Evolutionary conservation across 92 coral and sea anemone genomes (phyloP).

Genomic region (Plumapathes pennacea): DNA sequence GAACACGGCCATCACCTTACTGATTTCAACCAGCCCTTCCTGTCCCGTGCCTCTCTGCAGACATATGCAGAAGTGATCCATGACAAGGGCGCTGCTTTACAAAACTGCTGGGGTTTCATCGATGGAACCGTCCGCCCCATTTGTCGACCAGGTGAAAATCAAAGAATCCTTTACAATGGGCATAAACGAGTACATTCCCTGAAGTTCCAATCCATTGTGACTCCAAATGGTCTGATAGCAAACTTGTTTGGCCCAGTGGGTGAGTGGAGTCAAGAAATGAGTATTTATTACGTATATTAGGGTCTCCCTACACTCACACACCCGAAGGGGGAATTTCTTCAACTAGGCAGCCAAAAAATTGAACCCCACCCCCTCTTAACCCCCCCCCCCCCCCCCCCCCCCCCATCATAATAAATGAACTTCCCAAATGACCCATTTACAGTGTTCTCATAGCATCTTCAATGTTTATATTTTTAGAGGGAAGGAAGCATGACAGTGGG

Average conservation of each 20-base stretch:
- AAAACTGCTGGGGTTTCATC: constrained; percentile 14
- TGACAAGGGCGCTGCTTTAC: constrained; percentile 17
- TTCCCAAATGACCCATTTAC: too few relatives aligned
- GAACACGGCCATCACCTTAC: constrained; percentile 31
- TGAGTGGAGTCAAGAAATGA: too few relatives aligned
- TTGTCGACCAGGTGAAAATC: constrained; percentile 21
- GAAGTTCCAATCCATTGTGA: constrained; percentile 11
- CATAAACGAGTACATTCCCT: constrained; percentile 22
- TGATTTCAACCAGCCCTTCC: constrained; percentile 30
- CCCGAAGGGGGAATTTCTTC: too few relatives aligned
- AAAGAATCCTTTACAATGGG: constrained; percentile 37
- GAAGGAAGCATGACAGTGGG: constrained; percentile 19
- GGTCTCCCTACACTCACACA: too few relatives aligned
- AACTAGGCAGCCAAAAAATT: too few relatives aligned
- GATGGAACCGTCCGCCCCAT: constrained; percentile 25
- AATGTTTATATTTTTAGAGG: constrained; percentile 14
- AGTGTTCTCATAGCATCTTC: too few relatives aligned
- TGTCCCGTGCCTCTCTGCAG: constrained; percentile 19
- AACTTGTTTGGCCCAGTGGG: constrained; percentile 25
- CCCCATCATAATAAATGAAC: not conserved
- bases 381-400: too few relatives aligned
- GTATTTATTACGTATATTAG: too few relatives aligned
- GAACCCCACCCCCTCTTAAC: too few relatives aligned
- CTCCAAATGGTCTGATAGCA: constrained; percentile 18
- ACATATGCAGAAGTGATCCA: constrained; percentile 36